Evolutionary conservation across 2,888 invertebrate genomes (phyloP).

Genomic region (Ptychoptera contaminata): DNA sequence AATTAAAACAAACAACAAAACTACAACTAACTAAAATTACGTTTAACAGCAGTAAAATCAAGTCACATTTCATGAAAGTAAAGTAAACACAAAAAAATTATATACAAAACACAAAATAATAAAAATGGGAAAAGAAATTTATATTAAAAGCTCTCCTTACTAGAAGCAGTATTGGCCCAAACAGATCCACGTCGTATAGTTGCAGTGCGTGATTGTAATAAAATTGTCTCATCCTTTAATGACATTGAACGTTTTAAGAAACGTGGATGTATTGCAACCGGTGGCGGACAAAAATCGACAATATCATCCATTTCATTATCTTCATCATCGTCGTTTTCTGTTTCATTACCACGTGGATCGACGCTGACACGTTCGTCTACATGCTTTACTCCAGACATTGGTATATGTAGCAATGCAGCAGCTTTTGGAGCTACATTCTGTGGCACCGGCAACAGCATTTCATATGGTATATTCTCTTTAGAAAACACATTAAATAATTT

Average conservation of each 20-base stretch:
- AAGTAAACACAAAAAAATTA: not conserved
- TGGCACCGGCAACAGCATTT: not conserved
- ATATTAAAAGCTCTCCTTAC: conserved; percentile 10
- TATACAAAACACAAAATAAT: not conserved
- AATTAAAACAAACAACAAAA: conserved; percentile 9
- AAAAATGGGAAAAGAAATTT: too few relatives aligned
- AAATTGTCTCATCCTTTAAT: conserved; percentile 1
- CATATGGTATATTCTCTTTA: conserved; percentile 25
- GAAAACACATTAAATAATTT: conserved; percentile 11
- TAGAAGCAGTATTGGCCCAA: conserved; percentile 13
- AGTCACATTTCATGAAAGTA: too few relatives aligned
- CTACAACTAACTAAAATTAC: conserved; percentile 11
- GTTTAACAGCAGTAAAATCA: not conserved
- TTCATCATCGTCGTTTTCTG: conserved; percentile 8
- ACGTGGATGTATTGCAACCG: not conserved
- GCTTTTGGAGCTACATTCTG: conserved; percentile 43
- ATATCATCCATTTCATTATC: not conserved
- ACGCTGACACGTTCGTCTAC: conserved; percentile 11
- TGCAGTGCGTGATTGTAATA: conserved; percentile 7
- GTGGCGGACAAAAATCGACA: not conserved
- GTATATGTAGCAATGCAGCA: conserved; percentile 42
- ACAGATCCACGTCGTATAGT: conserved; percentile 14
- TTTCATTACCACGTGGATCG: conserved; percentile 11
- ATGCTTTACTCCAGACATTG: conserved; percentile 23
- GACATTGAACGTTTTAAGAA: conserved; percentile 9